Conservation (phyloP, 1,140 invertebrate species). For the Harpegnathos saltator region DNA sequence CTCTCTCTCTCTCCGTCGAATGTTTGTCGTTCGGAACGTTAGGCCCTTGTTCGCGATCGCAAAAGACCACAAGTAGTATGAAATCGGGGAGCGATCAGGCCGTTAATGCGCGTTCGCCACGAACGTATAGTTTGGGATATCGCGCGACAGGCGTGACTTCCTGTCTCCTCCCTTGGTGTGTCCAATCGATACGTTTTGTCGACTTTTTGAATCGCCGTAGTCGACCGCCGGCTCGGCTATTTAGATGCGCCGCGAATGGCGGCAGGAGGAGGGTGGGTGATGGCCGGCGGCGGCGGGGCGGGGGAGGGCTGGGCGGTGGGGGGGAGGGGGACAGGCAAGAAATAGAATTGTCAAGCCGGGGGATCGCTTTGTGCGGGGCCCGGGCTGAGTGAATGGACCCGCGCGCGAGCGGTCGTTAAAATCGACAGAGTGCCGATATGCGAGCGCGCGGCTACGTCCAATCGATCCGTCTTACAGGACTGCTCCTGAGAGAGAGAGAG, state of each 20-base stretch:
- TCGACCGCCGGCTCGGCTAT: constrained; percentile 36
- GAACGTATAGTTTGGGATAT: constrained; percentile 35
- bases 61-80: too few relatives aligned
- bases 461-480: constrained; percentile 69
- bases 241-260: constrained; percentile 47
- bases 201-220: constrained; percentile 51
- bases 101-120: constrained; percentile 8
- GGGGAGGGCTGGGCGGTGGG: too few relatives aligned
- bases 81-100: neutral
- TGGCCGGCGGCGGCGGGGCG: too few relatives aligned
- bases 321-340: constrained; percentile 41
- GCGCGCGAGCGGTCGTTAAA: constrained; percentile 58
- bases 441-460: constrained; percentile 55
- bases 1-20: too few relatives aligned
- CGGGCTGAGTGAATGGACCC: constrained; percentile 49
- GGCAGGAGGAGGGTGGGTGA: too few relatives aligned
- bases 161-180: constrained; percentile 34
- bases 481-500: constrained; percentile 61
- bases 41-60: too few relatives aligned
- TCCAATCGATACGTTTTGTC: constrained; percentile 57
- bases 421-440: constrained; percentile 61
- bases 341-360: constrained; percentile 59
- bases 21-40: too few relatives aligned
- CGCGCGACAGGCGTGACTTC: constrained; percentile 48
- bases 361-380: constrained; percentile 40